A percentile compares a stretch with the other conserved stretches of the same genome.
Conservation (phyloP, 2,113 vertebrate species). For the Bambusicola thoracicus region DNA sequence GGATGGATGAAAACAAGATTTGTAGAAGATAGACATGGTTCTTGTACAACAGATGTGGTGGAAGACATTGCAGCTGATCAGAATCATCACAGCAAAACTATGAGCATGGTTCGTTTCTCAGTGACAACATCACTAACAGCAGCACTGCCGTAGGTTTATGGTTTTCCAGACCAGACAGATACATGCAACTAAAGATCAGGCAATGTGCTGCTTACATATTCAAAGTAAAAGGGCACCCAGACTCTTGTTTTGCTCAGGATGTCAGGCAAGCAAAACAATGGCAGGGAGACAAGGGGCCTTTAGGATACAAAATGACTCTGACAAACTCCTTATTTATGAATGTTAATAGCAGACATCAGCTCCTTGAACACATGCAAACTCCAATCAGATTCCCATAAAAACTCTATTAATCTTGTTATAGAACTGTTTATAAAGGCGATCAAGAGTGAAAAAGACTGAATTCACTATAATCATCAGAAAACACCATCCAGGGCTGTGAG, state of each 20-base stretch:
- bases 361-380: neutral
- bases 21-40: neutral
- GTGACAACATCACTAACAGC: neutral
- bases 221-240: neutral
- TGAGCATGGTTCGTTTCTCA: neutral
- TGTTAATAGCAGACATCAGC: neutral
- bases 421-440: neutral
- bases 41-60: neutral
- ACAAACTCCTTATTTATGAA: neutral
- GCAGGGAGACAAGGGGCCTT: neutral
- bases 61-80: neutral
- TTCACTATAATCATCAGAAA: neutral
- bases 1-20: neutral
- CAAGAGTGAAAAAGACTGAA: neutral
- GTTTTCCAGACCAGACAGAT: neutral
- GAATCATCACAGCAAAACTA: neutral
- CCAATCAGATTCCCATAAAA: neutral
- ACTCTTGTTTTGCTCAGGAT: neutral
- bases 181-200: neutral
- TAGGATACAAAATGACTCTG: neutral
- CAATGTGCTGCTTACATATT: neutral
- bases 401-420: neutral
- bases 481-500: neutral
- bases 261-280: neutral
- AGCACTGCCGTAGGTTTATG: neutral